Base-by-base conservation (phyloP, 2,113 vertebrate genomes). In the Melanocharis versteri region DNA sequence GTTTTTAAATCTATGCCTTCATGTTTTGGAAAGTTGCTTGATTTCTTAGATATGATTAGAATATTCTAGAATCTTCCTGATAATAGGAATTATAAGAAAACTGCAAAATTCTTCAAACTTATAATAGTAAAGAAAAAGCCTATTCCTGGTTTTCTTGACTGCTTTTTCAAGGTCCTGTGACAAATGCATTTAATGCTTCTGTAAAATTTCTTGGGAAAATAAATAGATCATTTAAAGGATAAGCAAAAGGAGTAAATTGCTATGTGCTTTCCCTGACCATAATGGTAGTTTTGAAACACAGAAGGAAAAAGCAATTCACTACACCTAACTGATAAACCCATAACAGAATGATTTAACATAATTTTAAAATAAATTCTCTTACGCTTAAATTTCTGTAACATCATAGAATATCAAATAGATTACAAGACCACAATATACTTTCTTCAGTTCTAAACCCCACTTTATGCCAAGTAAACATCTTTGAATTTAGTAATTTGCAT, bases 401-500 rank as follows among this genome's bases (percentile, higher is more conserved):
- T 48, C 62, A 89, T 26, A 64, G 28, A 21, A 60, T 39, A 48
- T 40, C 17, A 85, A 40, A 77, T 69, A 87, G 73, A 80, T 79
- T 53, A 21, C 28, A 73, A 66, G n/a, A 88, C 18, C 56, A 10
- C 42, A 90, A 88, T 62, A 71, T 15, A 50, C 3, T 87, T 93
- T 72, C 42, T 83, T 72, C 42, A 50, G 20, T 92, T 84, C 61
- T 76, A 45, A 93, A 72, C 17, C 5, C 7, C 62, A 56, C 11
- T 78, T 72, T 73, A 68, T 72, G 39, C 68, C 61, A 92, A 81
- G 26, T 70, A 96, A 93, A 83, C 64, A 51, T 79, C 53, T 91
- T 72, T 84, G 80, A 96, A 71, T 92, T 85, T 60, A 40, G 35
- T 47, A 88, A 90, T 96, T 94, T 97, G 56, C 72, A 70, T 95